Percentiles rank a stretch among this genome's conserved stretches.
These are phyloP conservation scores for Micrastur ruficollis DNA, from an alignment of 2,797 vertebrate species.

Conservation along the genomic window DNA sequence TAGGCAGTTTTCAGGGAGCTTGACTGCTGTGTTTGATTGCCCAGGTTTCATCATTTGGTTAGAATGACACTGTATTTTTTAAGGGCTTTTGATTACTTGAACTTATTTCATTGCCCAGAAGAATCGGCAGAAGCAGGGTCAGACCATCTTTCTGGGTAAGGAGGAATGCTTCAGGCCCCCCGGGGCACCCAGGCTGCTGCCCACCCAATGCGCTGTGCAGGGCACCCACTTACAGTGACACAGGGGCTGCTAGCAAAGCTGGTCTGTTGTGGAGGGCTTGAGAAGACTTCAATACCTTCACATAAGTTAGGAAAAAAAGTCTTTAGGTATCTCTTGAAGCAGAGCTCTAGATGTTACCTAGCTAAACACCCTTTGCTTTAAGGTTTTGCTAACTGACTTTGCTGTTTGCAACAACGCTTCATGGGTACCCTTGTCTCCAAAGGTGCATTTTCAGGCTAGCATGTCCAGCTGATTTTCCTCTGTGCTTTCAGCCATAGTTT, in stretches of 20 bases:
- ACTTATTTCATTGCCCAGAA: not conserved
- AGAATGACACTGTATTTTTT: not conserved
- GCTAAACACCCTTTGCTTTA: not conserved
- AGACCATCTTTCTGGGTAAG: not conserved
- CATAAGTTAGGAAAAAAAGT: not conserved
- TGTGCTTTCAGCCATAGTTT: not conserved
- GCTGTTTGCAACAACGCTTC: not conserved
- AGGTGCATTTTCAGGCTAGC: not conserved
- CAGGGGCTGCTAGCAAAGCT: not conserved
- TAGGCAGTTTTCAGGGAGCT: not conserved
- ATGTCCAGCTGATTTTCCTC: not conserved
- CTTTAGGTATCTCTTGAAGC: not conserved
- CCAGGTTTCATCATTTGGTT: not conserved
- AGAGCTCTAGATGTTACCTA: not conserved
- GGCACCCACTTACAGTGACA: too few species aligned
- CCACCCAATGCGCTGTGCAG: not conserved
- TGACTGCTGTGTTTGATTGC: not conserved
- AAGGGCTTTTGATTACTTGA: not conserved
- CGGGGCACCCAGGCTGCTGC: not conserved
- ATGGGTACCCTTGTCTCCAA: not conserved
- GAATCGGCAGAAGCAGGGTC: not conserved
- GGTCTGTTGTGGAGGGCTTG: not conserved
- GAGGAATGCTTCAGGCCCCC: not conserved
- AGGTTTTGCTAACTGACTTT: not conserved
- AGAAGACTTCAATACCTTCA: not conserved